Percentiles rank a stretch among this genome's conserved stretches.
phyloP scores from a whole-genome alignment of 2,888 invertebrate species.

The Cheilosia pagana region DNA sequence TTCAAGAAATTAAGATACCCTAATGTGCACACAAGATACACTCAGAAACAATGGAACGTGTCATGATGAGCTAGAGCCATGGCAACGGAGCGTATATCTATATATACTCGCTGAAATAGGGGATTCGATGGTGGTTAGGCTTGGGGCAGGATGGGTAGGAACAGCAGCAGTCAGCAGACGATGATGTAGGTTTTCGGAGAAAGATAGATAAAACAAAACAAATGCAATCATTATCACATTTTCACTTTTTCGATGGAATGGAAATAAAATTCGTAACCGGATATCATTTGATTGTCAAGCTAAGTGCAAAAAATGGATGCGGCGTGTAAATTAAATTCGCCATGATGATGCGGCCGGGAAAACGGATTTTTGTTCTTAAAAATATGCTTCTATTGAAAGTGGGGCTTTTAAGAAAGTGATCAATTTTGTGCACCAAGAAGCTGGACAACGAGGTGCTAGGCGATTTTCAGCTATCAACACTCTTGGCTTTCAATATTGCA shows the following conservation, averaged over 20 bases:
- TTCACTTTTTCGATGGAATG: conserved; percentile 51
- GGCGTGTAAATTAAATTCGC: conserved; percentile 17
- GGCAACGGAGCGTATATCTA: conserved; percentile 53
- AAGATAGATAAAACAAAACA: conserved; percentile 69
- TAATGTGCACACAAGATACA: conserved; percentile 71
- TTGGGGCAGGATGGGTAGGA: neutral
- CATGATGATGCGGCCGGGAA: conserved; percentile 21
- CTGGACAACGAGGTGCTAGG: too few relatives aligned
- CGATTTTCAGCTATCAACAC: too few relatives aligned
- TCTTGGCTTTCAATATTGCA: too few relatives aligned
- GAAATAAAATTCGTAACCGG: conserved; percentile 52
- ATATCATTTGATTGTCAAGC: conserved; percentile 66
- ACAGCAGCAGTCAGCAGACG: conserved; percentile 1
- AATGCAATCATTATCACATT: conserved; percentile 71
- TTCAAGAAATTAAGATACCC: conserved; percentile 70
- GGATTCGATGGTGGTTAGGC: conserved; percentile 21
- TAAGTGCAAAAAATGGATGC: conserved; percentile 55
- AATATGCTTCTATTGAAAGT: too few relatives aligned
- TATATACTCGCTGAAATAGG: conserved; percentile 7
- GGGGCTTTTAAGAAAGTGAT: too few relatives aligned
- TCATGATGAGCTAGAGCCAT: conserved; percentile 45
- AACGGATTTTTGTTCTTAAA: neutral
- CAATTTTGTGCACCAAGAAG: too few relatives aligned
- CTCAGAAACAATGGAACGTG: conserved; percentile 67
- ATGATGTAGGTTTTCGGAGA: conserved; percentile 49